Base-by-base conservation (phyloP, 2,888 invertebrate species). In the Eupeodes latifasciatus region DNA sequence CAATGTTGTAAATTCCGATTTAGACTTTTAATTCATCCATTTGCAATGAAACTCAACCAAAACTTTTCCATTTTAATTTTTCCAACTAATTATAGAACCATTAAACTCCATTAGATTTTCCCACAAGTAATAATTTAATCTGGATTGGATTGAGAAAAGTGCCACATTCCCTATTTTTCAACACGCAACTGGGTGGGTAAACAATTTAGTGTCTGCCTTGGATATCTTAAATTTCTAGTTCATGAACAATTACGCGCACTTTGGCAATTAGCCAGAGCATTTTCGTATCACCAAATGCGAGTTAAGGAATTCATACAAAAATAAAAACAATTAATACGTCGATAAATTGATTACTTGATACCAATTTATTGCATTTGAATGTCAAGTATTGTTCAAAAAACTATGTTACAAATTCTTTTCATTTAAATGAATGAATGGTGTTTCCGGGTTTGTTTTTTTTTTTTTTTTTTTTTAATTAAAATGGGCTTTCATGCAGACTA, bases 31-130 rank as follows among this genome's bases (percentile, higher is more conserved):
- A 53, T 55, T 66, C 66, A 51, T n/a, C 67, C 40, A 34, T 69
- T 82, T 51, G 75, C 75, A 79, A 78, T 72, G 27, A 36, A 82
- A 57, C 55, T 66, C 27, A 34, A 59, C 71, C 36, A 66, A 64
- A 76, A 72, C 51, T 55, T 69, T 61, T n/a, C 27, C 44, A 69
- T 66, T 11, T 49, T 47, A 36, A 57, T 49, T 59, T 27, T 64
- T 47, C 7, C 72, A 7, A 44, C 57, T 34, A 72, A 51, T 62
- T 27, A 82, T 47, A 40, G n/a, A 19, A 49, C 12, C 11, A 40
- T 44, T 81, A 34, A 27, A 57, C 57, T 55, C 44, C 16, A 53
- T 51, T 19, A 14, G n/a, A 14, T 47, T 64, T 64, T 59, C 59
- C 12, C 44, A 51, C 7, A 49, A 44, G 47, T 27, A 27, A 66